Percentiles rank a stretch among this genome's conserved stretches.
Conservation (phyloP, 1,140 invertebrate species). For the Leptinotarsa undecemlineata region DNA sequence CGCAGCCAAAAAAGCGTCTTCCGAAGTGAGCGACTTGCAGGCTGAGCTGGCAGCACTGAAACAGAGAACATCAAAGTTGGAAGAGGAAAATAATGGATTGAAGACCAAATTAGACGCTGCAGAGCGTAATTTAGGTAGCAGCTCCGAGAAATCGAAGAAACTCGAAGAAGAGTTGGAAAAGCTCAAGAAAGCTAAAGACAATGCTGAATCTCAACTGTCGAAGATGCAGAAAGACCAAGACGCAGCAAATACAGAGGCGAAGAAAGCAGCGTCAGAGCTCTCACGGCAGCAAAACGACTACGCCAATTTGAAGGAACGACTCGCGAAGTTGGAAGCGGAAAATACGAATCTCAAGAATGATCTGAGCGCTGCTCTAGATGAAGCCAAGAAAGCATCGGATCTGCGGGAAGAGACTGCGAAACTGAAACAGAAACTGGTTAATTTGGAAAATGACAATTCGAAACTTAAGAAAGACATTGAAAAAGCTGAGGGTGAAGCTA, state of each 20-base stretch:
- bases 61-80: constrained; percentile 25
- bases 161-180: constrained; percentile 27
- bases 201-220: constrained; percentile 29
- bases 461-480: constrained; percentile 34
- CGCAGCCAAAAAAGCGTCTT: not conserved
- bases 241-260: not conserved
- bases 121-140: constrained; percentile 7
- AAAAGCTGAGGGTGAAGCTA: constrained; percentile 17
- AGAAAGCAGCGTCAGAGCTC: constrained; percentile 31
- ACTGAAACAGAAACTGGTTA: constrained; percentile 26
- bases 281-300: constrained; percentile 23
- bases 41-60: constrained; percentile 34
- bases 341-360: constrained; percentile 29
- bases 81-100: constrained; percentile 33
- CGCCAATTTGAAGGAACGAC: constrained; percentile 2
- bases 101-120: constrained; percentile 27
- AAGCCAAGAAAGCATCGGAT: constrained; percentile 12
- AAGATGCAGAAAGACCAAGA: constrained; percentile 28
- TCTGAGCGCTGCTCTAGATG: constrained; percentile 22
- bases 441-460: constrained; percentile 32
- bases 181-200: constrained; percentile 25
- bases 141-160: constrained; percentile 18
- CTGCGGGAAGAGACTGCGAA: not conserved
- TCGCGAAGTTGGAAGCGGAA: constrained; percentile 31
- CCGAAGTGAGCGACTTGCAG: constrained; percentile 4